These are phyloP conservation scores for Myotis myotis DNA, from an alignment of 2,797 vertebrate species.

Conservation along the genomic window DNA sequence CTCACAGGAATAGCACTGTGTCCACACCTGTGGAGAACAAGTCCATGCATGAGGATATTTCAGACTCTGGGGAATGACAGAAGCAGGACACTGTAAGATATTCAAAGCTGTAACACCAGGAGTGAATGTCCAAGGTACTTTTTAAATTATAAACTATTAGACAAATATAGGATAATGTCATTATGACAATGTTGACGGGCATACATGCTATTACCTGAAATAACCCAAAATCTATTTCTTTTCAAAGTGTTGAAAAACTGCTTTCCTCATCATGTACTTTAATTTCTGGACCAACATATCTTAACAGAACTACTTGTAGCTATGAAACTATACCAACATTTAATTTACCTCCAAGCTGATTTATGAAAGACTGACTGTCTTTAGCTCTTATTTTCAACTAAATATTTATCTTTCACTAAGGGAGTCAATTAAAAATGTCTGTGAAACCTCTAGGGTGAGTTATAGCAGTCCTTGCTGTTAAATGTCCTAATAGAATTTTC, in stretches of 20 bases:
- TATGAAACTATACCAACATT: background rate
- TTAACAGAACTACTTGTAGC: background rate
- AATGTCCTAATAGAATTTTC: slow-evolving; percentile 37
- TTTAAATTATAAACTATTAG: background rate
- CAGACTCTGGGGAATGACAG: background rate
- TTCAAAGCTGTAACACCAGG: background rate
- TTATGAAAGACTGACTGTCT: slow-evolving; percentile 38
- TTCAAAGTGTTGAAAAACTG: background rate
- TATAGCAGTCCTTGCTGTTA: background rate
- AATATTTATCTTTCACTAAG: slow-evolving; percentile 20
- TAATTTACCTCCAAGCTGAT: slow-evolving; percentile 39
- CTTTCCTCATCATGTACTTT: background rate
- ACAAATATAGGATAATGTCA: background rate
- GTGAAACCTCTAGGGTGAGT: slow-evolving; percentile 51
- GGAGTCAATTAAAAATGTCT: background rate
- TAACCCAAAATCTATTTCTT: background rate
- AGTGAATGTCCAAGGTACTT: background rate
- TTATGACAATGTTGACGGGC: background rate
- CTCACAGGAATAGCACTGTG: background rate
- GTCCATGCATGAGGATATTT: background rate
- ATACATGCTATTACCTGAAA: background rate
- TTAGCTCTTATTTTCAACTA: slow-evolving; percentile 47
- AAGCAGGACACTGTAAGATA: background rate
- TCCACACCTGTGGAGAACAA: background rate
- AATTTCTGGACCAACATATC: background rate